Conservation (phyloP, 53 echinoderm and acorn worm genomes). For the Paelopatides confundens region DNA sequence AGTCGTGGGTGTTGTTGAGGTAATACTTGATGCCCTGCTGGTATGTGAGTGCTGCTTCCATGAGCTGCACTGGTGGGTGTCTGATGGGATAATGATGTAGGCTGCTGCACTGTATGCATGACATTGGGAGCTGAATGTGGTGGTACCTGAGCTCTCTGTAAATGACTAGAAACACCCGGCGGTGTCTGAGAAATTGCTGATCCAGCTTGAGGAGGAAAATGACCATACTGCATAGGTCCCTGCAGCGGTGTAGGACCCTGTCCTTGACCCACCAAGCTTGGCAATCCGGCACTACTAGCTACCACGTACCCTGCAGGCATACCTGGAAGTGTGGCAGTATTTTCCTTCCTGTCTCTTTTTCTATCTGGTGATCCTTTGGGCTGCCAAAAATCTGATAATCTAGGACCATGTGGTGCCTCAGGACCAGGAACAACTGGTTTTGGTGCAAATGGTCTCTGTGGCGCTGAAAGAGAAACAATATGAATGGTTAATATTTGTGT, state of each 20-base stretch:
- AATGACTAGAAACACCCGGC: not conserved
- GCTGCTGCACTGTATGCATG: too few species aligned
- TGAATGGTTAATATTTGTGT: too few species aligned
- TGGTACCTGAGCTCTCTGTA: not conserved
- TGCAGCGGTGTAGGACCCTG: not conserved
- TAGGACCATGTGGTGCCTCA: slow-evolving; percentile 71
- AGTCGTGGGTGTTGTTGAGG: not conserved
- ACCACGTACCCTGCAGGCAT: not conserved
- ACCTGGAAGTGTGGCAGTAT: not conserved
- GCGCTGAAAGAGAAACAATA: slow-evolving; percentile 17
- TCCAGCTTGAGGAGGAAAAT: not conserved
- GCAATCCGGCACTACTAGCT: not conserved
- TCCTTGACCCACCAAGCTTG: not conserved
- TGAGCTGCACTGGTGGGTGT: not conserved
- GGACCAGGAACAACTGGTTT: slow-evolving; percentile 52
- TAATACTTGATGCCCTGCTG: not conserved
- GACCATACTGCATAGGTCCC: not conserved
- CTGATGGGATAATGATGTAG: not conserved
- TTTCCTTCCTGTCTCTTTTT: not conserved
- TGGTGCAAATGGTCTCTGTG: slow-evolving; percentile 67
- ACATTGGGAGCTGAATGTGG: not conserved
- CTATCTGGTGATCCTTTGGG: slow-evolving; percentile 70
- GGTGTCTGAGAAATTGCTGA: not conserved
- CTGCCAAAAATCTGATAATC: slow-evolving; percentile 93
- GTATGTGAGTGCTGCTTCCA: not conserved